A percentile compares a stretch with the other conserved stretches of the same genome.
Evolutionary conservation across 2,113 vertebrate genomes (phyloP).

Genomic region (Gambusia holbrooki): DNA sequence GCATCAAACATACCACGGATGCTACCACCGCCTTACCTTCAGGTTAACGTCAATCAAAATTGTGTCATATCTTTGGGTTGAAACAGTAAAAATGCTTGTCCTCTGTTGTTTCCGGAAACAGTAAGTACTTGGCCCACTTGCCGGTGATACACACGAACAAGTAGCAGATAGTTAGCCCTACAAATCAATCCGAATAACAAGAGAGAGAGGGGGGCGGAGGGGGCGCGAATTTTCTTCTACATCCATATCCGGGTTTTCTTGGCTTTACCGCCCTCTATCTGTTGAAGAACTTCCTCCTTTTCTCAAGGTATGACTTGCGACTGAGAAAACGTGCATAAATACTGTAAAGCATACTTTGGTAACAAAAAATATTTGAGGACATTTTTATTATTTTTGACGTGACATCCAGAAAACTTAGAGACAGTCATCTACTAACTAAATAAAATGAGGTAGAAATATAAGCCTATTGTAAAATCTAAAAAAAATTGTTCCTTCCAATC

Average conservation of each 20-base stretch:
- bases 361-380: background rate
- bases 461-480: background rate
- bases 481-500: background rate
- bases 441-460: background rate
- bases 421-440: too few species aligned
- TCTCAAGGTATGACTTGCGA: background rate
- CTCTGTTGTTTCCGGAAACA: background rate
- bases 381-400: too few species aligned
- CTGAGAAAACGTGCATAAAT: too few species aligned
- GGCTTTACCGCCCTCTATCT: background rate
- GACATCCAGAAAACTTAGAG: too few species aligned
- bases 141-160: conserved; percentile 7
- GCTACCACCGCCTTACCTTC: conserved; percentile 31
- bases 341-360: background rate
- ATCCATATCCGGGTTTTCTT: background rate
- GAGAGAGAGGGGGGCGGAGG: background rate
- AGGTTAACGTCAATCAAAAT: background rate
- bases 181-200: conserved; percentile 19
- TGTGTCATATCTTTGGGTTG: background rate
- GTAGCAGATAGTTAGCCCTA: conserved; percentile 16
- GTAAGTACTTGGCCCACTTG: background rate
- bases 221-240: conserved; percentile 29
- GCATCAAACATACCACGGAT: conserved; percentile 8
- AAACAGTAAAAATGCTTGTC: background rate
- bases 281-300: background rate